These are phyloP conservation scores for Tetragnatha montana DNA, from an alignment of 2,888 invertebrate genomes.

Conservation along the genomic window DNA sequence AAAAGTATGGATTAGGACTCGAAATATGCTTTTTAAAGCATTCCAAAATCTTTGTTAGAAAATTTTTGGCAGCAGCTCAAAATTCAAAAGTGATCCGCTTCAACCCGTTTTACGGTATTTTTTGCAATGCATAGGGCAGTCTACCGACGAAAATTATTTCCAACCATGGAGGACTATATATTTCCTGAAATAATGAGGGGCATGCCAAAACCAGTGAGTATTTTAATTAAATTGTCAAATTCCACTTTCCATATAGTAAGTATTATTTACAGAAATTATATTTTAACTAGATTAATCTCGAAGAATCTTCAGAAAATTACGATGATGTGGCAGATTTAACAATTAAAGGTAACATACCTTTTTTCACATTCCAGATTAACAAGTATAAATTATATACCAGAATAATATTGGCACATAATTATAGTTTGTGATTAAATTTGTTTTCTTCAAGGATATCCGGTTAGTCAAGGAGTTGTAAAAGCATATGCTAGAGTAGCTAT, in stretches of 20 bases:
- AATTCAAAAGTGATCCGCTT: too few species aligned
- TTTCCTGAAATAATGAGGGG: slow-evolving; percentile 43
- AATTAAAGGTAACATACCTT: slow-evolving; percentile 15
- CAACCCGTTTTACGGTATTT: too few species aligned
- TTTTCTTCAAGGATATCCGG: slow-evolving; percentile 81
- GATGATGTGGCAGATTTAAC: slow-evolving; percentile 12
- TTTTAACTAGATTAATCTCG: background rate
- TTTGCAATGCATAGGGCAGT: slow-evolving; percentile 6
- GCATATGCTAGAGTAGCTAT: slow-evolving; percentile 85
- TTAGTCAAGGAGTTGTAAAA: slow-evolving; percentile 82
- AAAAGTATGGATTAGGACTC: too few species aligned
- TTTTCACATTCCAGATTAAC: background rate
- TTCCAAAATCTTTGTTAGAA: too few species aligned
- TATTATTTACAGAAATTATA: background rate
- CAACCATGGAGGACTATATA: slow-evolving; percentile 5
- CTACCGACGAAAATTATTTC: slow-evolving; percentile 19
- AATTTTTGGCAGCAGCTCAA: too few species aligned
- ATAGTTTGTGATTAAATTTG: background rate
- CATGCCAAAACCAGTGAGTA: slow-evolving; percentile 26
- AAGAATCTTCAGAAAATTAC: slow-evolving; percentile 1
- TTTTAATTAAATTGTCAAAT: background rate
- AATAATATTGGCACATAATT: too few species aligned
- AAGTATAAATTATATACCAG: background rate
- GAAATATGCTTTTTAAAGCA: too few species aligned
- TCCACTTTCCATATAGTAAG: background rate